Evolutionary conservation across 2,113 vertebrate genomes (phyloP), one percentile per base, ranked within the genome.

Genomic region (Micronisus gabar): DNA sequence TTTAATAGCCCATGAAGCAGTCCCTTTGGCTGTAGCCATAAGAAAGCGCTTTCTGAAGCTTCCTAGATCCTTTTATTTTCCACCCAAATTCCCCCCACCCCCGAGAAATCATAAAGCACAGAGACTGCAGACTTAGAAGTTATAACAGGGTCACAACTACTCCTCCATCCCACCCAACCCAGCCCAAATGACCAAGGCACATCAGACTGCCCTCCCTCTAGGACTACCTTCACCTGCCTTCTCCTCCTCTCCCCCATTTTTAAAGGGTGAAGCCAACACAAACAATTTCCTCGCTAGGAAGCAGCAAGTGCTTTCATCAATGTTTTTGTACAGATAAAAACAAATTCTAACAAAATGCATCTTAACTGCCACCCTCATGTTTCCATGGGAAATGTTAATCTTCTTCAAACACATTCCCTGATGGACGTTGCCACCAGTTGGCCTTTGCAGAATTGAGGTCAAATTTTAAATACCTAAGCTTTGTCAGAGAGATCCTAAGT

Each of bases 131-230:
- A 95, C 79, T 78, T 82, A 18, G 8, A 71, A 86, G 53, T 16
- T 47, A 9, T 70, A 94, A 78, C 75, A 93, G 88, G 61, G 25
- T 94, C 52, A 90, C 50, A 13, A 71, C 27, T 2, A 21, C 38
- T 82, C 86, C 45, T 71, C 93, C 90, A 80, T 5, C 74, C 71
- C 72, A 43, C 29, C 66, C 79, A 66, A 10, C 48, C 53, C 88
- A 94, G 63, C 78, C 90, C 88, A 88, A 85, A 79, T 16, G 88
- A 86, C 78, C 91, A 96, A 96, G 97, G 95, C 95, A 93, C 95
- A 0, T 82, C 82, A 95, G 66, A 50, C 88, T 91, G 65, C 65
- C 81, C 84, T 84, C 74, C 76, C 86, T 90, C 79, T 22, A 70
- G 21, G 34, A 71, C 62, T 30, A 61, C 68, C 82, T 86, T 38